Percentiles rank a stretch among this genome's conserved stretches.
Conservation (phyloP, 30 jellyfish, hydroid and myxozoan genomes). For the Aurelia coerulea region DNA sequence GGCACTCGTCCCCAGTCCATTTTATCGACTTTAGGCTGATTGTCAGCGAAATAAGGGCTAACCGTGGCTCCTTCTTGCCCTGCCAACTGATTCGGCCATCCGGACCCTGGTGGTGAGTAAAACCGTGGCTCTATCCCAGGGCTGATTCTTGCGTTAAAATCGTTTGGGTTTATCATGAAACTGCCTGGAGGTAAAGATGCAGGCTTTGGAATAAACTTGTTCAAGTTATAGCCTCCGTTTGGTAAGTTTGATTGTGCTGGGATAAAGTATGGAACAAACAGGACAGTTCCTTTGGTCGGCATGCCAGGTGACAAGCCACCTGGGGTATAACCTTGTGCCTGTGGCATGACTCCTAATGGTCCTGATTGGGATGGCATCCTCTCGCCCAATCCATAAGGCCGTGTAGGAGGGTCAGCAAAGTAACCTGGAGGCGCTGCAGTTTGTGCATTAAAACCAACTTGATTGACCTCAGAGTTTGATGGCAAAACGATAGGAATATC, state of each 20-base stretch:
- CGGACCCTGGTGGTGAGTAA: not conserved
- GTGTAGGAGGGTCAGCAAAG: not conserved
- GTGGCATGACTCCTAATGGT: not conserved
- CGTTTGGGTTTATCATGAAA: constrained; percentile 20
- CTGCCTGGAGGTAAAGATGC: constrained; percentile 51
- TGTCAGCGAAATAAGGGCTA: not conserved
- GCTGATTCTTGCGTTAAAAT: constrained; percentile 28
- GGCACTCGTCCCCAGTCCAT: not conserved
- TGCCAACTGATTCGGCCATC: not conserved
- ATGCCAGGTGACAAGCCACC: constrained; percentile 12
- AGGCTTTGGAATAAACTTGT: constrained; percentile 1
- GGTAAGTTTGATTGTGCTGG: constrained; percentile 35
- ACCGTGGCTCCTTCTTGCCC: not conserved
- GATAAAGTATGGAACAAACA: constrained; percentile 63
- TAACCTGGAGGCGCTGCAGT: not conserved
- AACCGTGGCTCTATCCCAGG: constrained; percentile 12
- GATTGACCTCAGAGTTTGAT: not conserved
- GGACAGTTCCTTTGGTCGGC: constrained; percentile 50
- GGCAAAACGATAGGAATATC: not conserved
- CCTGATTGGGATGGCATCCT: constrained; percentile 25
- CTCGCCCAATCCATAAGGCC: not conserved
- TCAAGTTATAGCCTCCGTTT: constrained; percentile 13
- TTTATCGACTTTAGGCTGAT: not conserved
- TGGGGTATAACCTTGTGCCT: not conserved
- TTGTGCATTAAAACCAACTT: not conserved